Evolutionary conservation across 2,797 vertebrate species (phyloP).

Genomic region (Trichosurus vulpecula): DNA sequence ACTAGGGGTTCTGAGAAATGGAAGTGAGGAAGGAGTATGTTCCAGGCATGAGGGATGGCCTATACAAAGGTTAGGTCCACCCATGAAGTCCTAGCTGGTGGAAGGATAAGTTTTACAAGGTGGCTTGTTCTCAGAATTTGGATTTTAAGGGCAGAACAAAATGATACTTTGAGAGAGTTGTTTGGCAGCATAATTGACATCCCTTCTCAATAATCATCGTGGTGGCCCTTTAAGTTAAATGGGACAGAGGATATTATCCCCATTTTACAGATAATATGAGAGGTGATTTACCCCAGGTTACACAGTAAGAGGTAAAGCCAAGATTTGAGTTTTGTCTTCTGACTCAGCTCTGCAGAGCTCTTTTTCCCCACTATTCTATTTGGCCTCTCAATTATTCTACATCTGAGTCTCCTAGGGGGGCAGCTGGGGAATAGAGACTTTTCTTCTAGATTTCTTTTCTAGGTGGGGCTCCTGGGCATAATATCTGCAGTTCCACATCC

Average conservation of each 20-base stretch:
- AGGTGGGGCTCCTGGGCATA: background rate
- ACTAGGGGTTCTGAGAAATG: background rate
- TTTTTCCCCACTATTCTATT: background rate
- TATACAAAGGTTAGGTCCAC: background rate
- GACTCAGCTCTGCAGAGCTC: background rate
- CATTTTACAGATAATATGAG: background rate
- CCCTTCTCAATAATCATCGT: background rate
- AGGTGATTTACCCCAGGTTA: background rate
- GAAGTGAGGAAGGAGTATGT: background rate
- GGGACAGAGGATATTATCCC: background rate
- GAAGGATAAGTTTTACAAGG: background rate
- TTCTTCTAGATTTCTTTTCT: background rate
- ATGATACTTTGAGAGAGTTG: background rate
- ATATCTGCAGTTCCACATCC: background rate
- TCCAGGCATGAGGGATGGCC: background rate
- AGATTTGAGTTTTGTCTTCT: background rate
- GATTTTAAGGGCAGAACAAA: background rate
- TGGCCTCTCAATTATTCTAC: background rate
- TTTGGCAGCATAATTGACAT: background rate
- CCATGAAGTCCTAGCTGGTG: background rate
- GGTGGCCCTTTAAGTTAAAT: background rate
- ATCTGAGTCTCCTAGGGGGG: background rate
- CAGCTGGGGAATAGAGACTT: background rate
- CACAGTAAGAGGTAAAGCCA: background rate
- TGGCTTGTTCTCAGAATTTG: background rate